These are phyloP conservation scores for Lamellibrachia luymesi DNA, from an alignment of 1,140 invertebrate genomes.

Conservation along the genomic window DNA sequence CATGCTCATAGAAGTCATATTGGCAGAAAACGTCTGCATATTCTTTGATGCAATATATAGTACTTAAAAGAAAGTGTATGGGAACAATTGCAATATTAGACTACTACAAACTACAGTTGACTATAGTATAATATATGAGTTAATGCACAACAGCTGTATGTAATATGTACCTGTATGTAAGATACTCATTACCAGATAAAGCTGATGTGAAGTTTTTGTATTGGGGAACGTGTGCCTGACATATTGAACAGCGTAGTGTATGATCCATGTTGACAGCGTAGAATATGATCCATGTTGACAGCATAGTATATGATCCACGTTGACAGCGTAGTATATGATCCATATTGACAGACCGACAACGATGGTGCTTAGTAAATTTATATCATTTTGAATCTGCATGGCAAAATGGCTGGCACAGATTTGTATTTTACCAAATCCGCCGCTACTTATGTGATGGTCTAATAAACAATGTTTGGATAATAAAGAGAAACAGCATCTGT, in stretches of 20 bases:
- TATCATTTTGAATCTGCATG: not conserved
- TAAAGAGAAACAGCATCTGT: not conserved
- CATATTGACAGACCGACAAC: not conserved
- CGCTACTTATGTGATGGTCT: not conserved
- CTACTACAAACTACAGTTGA: not conserved
- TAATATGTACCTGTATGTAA: not conserved
- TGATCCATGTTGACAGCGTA: not conserved
- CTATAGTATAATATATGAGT: not conserved
- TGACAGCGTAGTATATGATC: not conserved
- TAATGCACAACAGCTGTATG: not conserved
- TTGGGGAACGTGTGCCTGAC: not conserved
- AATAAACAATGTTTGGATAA: slow-evolving; percentile 2
- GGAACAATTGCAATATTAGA: not conserved
- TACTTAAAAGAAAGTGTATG: not conserved
- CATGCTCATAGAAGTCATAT: not conserved
- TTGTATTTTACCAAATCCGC: not conserved
- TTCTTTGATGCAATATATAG: not conserved
- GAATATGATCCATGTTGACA: not conserved
- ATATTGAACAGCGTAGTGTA: not conserved
- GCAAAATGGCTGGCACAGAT: not conserved
- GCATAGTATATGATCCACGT: not conserved
- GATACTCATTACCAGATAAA: not conserved
- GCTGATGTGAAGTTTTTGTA: not conserved
- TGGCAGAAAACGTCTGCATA: not conserved
- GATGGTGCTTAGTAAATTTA: not conserved